Base-by-base conservation (phyloP, 2,797 vertebrate species). In the Melanitta fusca region DNA sequence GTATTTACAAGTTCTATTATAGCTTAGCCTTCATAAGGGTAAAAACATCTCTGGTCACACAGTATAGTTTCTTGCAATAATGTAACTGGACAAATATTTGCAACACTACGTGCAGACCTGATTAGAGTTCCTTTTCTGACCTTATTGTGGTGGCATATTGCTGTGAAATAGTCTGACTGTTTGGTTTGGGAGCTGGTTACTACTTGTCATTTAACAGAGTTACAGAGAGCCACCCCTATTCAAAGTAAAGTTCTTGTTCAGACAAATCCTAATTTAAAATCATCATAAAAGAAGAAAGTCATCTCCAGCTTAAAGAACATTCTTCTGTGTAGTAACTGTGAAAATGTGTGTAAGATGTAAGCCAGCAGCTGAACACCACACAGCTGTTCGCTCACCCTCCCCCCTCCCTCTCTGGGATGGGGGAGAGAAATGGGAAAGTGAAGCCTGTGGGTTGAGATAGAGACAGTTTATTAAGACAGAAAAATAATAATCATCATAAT, bases 261-360 rank as follows among this genome's bases (percentile, higher is more conserved):
- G 41, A 38, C 12, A 68, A 10, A 81, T 34, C 30, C 34, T 61
- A 4, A n/a, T 65, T 80, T 45, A 75, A 84, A 65, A 17, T 10
- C 3, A 10, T 71, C 5, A 4, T 36, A 43, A 47, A 38, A 22
- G n/a, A 11, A 38, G 5, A 20, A 49, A 19, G 8, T 2, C 0
- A 0, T 66, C 18, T 60, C 5, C 16, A 19, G 12, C 85, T 82
- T 47, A 47, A 91, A 62, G n/a, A 4, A 32, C 78, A 15, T 24
- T 77, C 28, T 19, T 3, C 8, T 45, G 5, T 51, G 41, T 72
- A 49, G 32, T 14, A 57, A 19, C 34, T n/a, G 13, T 43, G 11
- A 47, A 47, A 43, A 13, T 64, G 8, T 25, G 4, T 22, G 11
- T 22, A 12, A 49, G 20, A 25, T 60, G 16, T 34, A 24, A 57